Conservation (phyloP, 1,140 invertebrate species). For the Sarcophaga peregrina region DNA sequence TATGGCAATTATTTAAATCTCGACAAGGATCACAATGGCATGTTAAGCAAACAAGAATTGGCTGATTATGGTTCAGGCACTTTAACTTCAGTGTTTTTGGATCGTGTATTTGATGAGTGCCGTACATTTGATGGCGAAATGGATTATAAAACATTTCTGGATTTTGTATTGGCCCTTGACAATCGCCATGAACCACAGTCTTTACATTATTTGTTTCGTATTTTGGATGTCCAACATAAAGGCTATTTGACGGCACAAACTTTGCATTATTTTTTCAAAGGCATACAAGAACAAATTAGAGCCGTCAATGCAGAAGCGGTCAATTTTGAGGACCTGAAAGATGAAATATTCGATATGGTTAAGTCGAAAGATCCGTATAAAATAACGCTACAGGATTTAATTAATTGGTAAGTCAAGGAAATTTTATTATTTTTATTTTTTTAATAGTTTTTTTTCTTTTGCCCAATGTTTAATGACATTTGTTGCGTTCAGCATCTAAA, state of each 20-base stretch:
- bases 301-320: slow-evolving; percentile 86
- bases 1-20: slow-evolving; percentile 95
- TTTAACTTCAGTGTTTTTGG: slow-evolving; percentile 90
- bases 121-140: slow-evolving; percentile 96
- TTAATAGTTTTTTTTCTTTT: too few relatives aligned
- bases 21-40: slow-evolving; percentile 95
- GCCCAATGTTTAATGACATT: too few relatives aligned
- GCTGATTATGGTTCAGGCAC: slow-evolving; percentile 91
- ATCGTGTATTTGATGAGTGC: slow-evolving; percentile 94
- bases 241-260: slow-evolving; percentile 92
- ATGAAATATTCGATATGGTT: slow-evolving; percentile 99
- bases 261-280: slow-evolving; percentile 94
- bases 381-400: slow-evolving; percentile 90
- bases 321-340: slow-evolving; percentile 93
- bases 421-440: neutral
- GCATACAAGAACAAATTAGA: slow-evolving; percentile 90
- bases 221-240: slow-evolving; percentile 89
- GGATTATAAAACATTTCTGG: slow-evolving; percentile 97
- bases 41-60: slow-evolving; percentile 90
- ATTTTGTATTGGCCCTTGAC: slow-evolving; percentile 93
- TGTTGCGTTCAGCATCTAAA: too few relatives aligned
- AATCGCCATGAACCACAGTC: slow-evolving; percentile 92
- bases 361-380: slow-evolving; percentile 84
- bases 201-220: slow-evolving; percentile 90
- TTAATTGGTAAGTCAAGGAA: slow-evolving; percentile 59